These are phyloP conservation scores for Oryctes rhinoceros DNA, from an alignment of 1,140 invertebrate genomes.

Conservation along the genomic window DNA sequence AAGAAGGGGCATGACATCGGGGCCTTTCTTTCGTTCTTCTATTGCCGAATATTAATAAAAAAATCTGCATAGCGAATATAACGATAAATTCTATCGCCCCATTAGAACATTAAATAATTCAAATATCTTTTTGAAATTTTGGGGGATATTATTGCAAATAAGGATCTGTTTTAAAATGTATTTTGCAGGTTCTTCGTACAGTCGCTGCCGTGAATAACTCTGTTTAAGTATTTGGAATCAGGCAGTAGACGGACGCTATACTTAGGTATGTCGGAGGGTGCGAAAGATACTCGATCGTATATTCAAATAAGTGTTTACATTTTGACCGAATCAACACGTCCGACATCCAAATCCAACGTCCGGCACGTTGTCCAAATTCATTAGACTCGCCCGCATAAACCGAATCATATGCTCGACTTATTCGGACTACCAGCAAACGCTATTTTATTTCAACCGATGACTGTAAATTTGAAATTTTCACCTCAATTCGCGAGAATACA, in stretches of 20 bases:
- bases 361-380: background rate
- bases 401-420: background rate
- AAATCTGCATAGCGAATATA: constrained; percentile 28
- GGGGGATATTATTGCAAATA: too few species aligned
- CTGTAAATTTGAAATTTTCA: too few species aligned
- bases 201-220: background rate
- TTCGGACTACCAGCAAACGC: too few species aligned
- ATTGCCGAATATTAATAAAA: constrained; percentile 15
- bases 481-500: too few species aligned
- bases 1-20: background rate
- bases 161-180: too few species aligned
- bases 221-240: background rate
- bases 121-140: too few species aligned
- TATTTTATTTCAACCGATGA: too few species aligned
- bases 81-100: background rate
- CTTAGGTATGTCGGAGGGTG: background rate
- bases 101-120: too few species aligned
- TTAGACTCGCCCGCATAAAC: background rate
- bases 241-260: background rate
- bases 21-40: background rate
- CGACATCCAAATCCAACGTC: background rate
- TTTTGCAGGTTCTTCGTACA: too few species aligned
- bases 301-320: constrained; percentile 47
- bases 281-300: constrained; percentile 37
- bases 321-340: constrained; percentile 38